Evolutionary conservation across 37 sponge, comb jelly and placozoan genomes (phyloP).

Genomic region (Agelas oroides): DNA sequence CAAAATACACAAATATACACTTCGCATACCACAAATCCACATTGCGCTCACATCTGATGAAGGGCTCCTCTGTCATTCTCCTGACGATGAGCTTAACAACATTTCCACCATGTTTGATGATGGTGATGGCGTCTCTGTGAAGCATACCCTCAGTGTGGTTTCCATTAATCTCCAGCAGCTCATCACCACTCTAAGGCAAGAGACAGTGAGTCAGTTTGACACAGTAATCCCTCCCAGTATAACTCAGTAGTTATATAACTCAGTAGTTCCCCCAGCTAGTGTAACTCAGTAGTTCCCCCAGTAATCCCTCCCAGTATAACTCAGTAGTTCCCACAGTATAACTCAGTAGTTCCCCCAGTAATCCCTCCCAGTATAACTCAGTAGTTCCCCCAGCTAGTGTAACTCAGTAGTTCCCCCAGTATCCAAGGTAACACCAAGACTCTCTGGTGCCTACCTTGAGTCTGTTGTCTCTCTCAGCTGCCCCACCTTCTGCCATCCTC

Average conservation of each 20-base stretch:
- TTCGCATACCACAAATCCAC: too few relatives aligned
- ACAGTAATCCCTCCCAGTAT: background rate
- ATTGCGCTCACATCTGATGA: conserved; percentile 36
- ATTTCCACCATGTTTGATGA: conserved; percentile 89
- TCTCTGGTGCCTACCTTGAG: conserved; percentile 81
- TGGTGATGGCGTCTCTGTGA: conserved; percentile 90
- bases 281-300: too few relatives aligned
- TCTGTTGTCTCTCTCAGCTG: conserved; percentile 88
- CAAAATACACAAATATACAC: background rate
- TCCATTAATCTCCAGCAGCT: conserved; percentile 95
- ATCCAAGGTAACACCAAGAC: too few relatives aligned
- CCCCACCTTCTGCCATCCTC: conserved; percentile 90
- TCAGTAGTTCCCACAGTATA: too few relatives aligned
- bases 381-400: too few relatives aligned
- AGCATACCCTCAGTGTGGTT: conserved; percentile 84
- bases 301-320: too few relatives aligned
- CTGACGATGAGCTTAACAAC: conserved; percentile 77
- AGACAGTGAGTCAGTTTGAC: background rate
- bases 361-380: too few relatives aligned
- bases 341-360: too few relatives aligned
- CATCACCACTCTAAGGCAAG: conserved; percentile 88
- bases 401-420: too few relatives aligned
- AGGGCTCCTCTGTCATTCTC: conserved; percentile 64
- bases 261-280: too few relatives aligned
- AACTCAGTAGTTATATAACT: too few relatives aligned